phyloP scores from a whole-genome alignment of 1,140 invertebrate genomes.

The Sitophilus oryzae region DNA sequence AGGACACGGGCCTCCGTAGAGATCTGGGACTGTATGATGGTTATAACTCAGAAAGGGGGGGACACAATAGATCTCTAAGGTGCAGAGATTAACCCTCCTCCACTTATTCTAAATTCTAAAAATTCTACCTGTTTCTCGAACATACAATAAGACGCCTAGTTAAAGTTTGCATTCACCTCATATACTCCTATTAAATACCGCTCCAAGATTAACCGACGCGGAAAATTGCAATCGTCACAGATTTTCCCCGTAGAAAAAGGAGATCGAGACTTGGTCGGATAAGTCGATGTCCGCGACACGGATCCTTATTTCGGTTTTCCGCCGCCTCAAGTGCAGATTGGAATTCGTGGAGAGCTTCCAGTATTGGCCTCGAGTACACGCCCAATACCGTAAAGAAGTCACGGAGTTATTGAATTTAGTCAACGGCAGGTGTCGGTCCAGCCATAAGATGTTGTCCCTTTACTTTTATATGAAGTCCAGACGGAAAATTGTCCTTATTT shows the following conservation, averaged over 20 bases:
- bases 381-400: slow-evolving; percentile 4
- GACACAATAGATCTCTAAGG: no score
- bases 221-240: slow-evolving; percentile 14
- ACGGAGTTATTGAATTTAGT: slow-evolving; percentile 18
- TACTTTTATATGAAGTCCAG: slow-evolving; percentile 4
- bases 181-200: neutral
- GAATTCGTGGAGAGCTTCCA: slow-evolving; percentile 15
- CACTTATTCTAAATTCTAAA: no score
- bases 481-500: neutral
- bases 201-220: neutral
- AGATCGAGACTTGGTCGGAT: neutral
- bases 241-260: slow-evolving; percentile 13
- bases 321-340: slow-evolving; percentile 21
- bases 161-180: neutral
- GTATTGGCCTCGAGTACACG: slow-evolving; percentile 9
- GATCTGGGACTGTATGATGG: no score
- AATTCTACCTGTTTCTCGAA: no score
- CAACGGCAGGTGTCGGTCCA: slow-evolving; percentile 12
- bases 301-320: slow-evolving; percentile 17
- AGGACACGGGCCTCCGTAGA: no score
- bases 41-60: no score
- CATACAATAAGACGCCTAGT: no score
- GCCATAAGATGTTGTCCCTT: slow-evolving; percentile 8
- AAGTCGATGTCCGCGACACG: slow-evolving; percentile 10
- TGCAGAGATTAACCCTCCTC: no score